phyloP scores from a whole-genome alignment of 1,140 invertebrate genomes.

The Drosophila pruinosa region DNA sequence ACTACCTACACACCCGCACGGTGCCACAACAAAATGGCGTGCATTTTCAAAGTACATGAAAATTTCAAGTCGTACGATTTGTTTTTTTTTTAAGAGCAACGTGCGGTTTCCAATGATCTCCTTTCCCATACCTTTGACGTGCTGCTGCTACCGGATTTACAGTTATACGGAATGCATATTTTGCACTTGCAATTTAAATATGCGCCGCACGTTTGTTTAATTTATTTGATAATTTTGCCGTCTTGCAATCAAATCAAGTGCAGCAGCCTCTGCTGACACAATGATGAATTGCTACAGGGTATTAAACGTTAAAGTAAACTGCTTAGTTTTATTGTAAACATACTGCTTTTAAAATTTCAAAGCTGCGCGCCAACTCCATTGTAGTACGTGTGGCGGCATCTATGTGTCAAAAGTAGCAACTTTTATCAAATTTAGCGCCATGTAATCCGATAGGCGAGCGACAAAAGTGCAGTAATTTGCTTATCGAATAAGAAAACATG shows the following conservation, averaged over 20 bases:
- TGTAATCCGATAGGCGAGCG: not conserved
- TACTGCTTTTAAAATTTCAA: not conserved
- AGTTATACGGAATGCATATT: constrained; percentile 21
- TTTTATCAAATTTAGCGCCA: not conserved
- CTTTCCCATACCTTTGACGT: not conserved
- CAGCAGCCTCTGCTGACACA: not conserved
- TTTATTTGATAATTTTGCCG: constrained; percentile 29
- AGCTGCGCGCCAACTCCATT: not conserved
- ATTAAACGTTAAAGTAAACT: not conserved
- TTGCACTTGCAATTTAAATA: constrained; percentile 13
- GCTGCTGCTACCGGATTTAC: constrained; percentile 11
- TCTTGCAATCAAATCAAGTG: constrained; percentile 17
- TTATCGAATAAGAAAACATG: not conserved
- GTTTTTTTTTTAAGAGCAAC: not conserved
- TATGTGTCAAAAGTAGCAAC: not conserved
- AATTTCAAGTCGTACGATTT: constrained; percentile 1
- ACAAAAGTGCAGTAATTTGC: not conserved
- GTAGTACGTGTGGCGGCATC: constrained; percentile 1
- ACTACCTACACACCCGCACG: not conserved
- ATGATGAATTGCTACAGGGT: too few relatives aligned
- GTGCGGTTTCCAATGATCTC: not conserved
- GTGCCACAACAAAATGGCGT: constrained; percentile 21
- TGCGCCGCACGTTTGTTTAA: constrained; percentile 7
- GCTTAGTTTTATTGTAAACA: not conserved
- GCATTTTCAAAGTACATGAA: constrained; percentile 5